Evolutionary conservation across 2,888 invertebrate species (phyloP).

Genomic region (Tortricodes alternella): DNA sequence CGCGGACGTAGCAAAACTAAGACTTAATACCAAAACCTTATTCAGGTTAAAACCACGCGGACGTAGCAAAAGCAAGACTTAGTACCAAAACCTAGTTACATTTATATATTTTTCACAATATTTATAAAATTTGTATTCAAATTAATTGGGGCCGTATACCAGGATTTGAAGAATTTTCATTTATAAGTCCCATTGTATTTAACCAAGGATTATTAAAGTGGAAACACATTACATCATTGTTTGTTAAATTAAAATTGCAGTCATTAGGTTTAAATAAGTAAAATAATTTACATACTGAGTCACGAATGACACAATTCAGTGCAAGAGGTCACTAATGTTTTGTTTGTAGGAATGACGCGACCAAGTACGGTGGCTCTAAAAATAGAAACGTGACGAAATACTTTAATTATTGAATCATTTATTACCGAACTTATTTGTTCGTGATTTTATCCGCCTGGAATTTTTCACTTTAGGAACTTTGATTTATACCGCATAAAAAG

Average conservation of each 20-base stretch:
- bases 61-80: too few species aligned
- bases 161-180: too few species aligned
- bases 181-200: too few species aligned
- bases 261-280: not conserved
- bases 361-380: conserved; percentile 13
- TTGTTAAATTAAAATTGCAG: not conserved
- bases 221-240: not conserved
- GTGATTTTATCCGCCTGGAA: too few species aligned
- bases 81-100: too few species aligned
- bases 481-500: too few species aligned
- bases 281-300: conserved; percentile 15
- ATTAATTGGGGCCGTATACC: not conserved
- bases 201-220: not conserved
- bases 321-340: conserved; percentile 22
- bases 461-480: too few species aligned
- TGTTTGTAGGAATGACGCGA: conserved; percentile 1
- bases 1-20: too few species aligned
- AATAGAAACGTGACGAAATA: conserved; percentile 10
- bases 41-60: too few species aligned
- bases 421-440: too few species aligned
- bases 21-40: too few species aligned
- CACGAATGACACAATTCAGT: conserved; percentile 23
- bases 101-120: not conserved
- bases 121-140: not conserved
- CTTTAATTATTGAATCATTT: not conserved